A percentile compares a stretch with the other conserved stretches of the same genome.
Evolutionary conservation across 2,113 vertebrate species (phyloP).

Genomic region (Caranx ignobilis): DNA sequence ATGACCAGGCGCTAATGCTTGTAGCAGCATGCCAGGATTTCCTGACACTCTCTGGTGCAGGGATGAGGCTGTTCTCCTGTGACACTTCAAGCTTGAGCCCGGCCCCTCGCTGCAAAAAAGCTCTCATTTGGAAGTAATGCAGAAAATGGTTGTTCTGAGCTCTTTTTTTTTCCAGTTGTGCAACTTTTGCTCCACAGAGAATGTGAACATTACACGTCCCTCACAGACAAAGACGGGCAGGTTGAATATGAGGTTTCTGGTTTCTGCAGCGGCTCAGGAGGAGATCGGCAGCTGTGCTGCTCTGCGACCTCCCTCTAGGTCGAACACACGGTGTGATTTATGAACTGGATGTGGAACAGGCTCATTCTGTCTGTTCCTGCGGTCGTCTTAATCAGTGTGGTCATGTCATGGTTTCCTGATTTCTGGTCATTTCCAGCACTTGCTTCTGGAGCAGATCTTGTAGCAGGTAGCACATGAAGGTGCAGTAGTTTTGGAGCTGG

Average conservation of each 20-base stretch:
- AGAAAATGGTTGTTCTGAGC: slow-evolving; percentile 36
- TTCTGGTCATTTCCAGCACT: slow-evolving; percentile 52
- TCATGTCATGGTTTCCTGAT: slow-evolving; percentile 72
- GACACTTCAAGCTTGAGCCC: slow-evolving; percentile 47
- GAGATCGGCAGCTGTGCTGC: slow-evolving; percentile 1
- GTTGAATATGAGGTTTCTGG: slow-evolving; percentile 50
- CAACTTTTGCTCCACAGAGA: neutral
- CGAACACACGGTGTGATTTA: slow-evolving; percentile 56
- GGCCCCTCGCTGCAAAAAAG: slow-evolving; percentile 18
- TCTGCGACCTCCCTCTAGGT: slow-evolving; percentile 51
- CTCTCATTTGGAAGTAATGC: slow-evolving; percentile 35
- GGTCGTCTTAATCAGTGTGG: slow-evolving; percentile 65
- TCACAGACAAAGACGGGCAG: slow-evolving; percentile 40
- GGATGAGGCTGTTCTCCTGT: slow-evolving; percentile 38
- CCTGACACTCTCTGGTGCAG: slow-evolving; percentile 47
- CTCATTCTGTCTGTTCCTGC: slow-evolving; percentile 36
- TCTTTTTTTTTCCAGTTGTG: slow-evolving; percentile 5
- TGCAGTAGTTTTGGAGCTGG: slow-evolving; percentile 47
- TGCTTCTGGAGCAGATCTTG: slow-evolving; percentile 17
- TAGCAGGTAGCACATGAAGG: slow-evolving; percentile 76
- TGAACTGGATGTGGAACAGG: slow-evolving; percentile 41
- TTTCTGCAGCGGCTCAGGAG: slow-evolving; percentile 65
- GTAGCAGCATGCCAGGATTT: slow-evolving; percentile 76
- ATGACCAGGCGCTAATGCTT: slow-evolving; percentile 71
- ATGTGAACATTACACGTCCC: slow-evolving; percentile 6